A percentile compares a stretch with the other conserved stretches of the same genome.
Evolutionary conservation across 2,888 invertebrate species (phyloP).

Genomic region (Mimumesa dahlbomi): DNA sequence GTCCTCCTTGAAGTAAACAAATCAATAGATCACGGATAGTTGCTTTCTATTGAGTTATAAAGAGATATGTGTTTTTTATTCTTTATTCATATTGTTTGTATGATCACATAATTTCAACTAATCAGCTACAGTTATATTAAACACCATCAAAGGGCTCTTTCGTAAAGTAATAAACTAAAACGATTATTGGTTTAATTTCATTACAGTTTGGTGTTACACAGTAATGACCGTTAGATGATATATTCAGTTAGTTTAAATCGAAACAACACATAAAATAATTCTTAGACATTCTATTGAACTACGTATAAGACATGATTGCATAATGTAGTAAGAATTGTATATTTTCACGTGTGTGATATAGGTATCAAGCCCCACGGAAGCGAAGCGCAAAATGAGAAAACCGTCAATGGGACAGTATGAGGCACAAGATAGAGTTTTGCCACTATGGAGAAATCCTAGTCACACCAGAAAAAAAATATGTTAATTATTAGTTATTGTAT

Average conservation of each 20-base stretch:
- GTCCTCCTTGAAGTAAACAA: slow-evolving; percentile 3
- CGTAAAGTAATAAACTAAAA: not conserved
- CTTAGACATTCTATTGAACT: slow-evolving; percentile 39
- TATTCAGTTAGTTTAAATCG: slow-evolving; percentile 5
- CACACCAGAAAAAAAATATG: slow-evolving; percentile 63
- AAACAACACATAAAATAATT: slow-evolving; percentile 25
- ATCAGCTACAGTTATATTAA: too few relatives aligned
- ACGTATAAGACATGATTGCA: slow-evolving; percentile 25
- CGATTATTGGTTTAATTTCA: not conserved
- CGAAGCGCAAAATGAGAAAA: slow-evolving; percentile 35
- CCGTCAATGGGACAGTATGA: slow-evolving; percentile 56
- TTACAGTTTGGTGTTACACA: not conserved
- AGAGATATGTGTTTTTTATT: not conserved
- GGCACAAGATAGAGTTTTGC: slow-evolving; percentile 65
- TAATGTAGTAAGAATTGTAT: slow-evolving; percentile 38
- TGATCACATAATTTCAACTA: too few relatives aligned
- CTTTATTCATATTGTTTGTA: too few relatives aligned
- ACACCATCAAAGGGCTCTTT: too few relatives aligned
- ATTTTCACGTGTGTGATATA: slow-evolving; percentile 51
- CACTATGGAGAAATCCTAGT: slow-evolving; percentile 74
- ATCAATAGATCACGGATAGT: not conserved
- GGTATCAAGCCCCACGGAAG: slow-evolving; percentile 25
- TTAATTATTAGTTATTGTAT: slow-evolving; percentile 69
- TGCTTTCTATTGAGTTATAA: not conserved
- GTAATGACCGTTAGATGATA: slow-evolving; percentile 16